A percentile compares a stretch with the other conserved stretches of the same genome.
Conservation (phyloP, 2,113 vertebrate species). For the Phyllostomus discolor region DNA sequence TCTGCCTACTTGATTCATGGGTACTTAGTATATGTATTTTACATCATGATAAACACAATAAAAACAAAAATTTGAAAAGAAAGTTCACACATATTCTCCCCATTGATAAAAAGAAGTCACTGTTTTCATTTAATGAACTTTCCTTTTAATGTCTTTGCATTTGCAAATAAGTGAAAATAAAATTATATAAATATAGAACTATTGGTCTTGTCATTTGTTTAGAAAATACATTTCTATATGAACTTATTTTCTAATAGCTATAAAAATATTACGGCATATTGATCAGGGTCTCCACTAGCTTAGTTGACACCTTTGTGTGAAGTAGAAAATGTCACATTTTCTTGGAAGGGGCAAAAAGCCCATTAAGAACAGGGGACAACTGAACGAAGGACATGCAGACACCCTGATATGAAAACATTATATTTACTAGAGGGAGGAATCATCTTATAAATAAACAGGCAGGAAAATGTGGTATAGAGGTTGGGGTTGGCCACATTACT, state of each 20-base stretch:
- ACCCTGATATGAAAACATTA: neutral
- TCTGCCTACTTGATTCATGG: neutral
- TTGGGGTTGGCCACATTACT: neutral
- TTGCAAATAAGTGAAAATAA: neutral
- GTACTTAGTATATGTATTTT: neutral
- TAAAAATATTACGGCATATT: neutral
- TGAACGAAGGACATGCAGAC: neutral
- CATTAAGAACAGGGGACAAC: neutral
- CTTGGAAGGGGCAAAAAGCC: neutral
- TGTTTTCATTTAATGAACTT: neutral
- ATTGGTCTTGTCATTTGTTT: neutral
- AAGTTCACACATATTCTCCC: neutral
- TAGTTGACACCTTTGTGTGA: neutral
- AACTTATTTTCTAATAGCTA: neutral
- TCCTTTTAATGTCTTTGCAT: neutral
- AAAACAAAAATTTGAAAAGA: neutral
- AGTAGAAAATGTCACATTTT: neutral
- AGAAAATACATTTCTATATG: neutral
- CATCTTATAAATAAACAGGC: neutral
- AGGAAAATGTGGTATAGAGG: neutral
- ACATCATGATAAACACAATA: neutral
- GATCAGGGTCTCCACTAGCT: neutral
- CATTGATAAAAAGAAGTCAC: neutral
- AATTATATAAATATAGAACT: neutral
- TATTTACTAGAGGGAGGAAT: neutral